Conservation (phyloP, 2,888 invertebrate genomes). For the Resseliella maxima region DNA sequence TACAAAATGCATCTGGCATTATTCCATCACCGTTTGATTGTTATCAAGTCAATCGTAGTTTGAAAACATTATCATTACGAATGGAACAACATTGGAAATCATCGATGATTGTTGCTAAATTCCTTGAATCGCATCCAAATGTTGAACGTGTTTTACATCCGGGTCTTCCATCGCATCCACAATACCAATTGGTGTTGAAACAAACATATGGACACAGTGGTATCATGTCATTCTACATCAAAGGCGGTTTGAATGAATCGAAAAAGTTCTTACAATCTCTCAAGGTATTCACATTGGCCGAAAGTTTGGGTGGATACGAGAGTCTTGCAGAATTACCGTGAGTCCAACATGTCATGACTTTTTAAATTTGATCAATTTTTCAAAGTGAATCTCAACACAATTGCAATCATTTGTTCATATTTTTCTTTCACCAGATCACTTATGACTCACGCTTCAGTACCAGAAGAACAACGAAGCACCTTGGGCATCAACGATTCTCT, state of each 20-base stretch:
- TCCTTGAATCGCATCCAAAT: slow-evolving; percentile 81
- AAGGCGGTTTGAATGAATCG: slow-evolving; percentile 80
- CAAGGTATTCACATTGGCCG: slow-evolving; percentile 87
- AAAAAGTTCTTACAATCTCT: slow-evolving; percentile 79
- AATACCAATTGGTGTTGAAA: slow-evolving; percentile 80
- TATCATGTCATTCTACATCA: slow-evolving; percentile 89
- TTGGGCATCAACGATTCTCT: slow-evolving; percentile 87
- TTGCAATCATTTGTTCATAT: too few relatives aligned
- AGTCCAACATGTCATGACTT: slow-evolving; percentile 66
- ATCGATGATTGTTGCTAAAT: slow-evolving; percentile 81
- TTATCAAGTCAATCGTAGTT: slow-evolving; percentile 88
- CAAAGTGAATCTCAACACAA: too few relatives aligned
- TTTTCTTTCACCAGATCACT: slow-evolving; percentile 71
- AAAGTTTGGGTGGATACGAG: slow-evolving; percentile 95
- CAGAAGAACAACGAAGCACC: slow-evolving; percentile 75
- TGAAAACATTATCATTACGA: slow-evolving; percentile 91
- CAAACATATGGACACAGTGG: slow-evolving; percentile 92
- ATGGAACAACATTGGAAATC: slow-evolving; percentile 91
- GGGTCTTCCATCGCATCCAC: slow-evolving; percentile 87
- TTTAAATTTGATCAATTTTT: slow-evolving; percentile 13
- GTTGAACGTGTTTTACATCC: slow-evolving; percentile 88
- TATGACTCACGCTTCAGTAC: slow-evolving; percentile 96
- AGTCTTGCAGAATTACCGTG: slow-evolving; percentile 94
- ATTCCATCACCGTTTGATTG: slow-evolving; percentile 98
- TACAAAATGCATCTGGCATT: slow-evolving; percentile 85